Evolutionary conservation across 2,797 vertebrate species (phyloP).

Genomic region (Typhlichthys eigenmanni): DNA sequence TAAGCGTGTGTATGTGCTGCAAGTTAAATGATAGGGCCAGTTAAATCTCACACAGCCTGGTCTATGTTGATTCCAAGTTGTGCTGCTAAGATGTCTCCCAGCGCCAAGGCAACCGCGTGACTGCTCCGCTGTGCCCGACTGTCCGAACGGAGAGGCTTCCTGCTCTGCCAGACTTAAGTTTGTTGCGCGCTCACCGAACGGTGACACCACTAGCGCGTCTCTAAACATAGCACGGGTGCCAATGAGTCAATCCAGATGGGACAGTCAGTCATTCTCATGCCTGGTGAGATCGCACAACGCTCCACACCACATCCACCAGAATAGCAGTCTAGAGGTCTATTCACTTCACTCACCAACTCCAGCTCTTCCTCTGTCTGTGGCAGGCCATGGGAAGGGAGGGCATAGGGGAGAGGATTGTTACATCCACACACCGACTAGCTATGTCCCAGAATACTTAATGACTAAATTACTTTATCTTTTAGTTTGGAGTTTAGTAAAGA

Average conservation of each 20-base stretch:
- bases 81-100: neutral
- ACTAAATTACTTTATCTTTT: too few species aligned
- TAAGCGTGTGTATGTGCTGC: neutral
- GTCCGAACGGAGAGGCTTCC: neutral
- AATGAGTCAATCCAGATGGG: conserved; percentile 17
- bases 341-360: conserved; percentile 90
- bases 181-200: conserved; percentile 1
- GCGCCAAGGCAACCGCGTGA: conserved; percentile 38
- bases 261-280: conserved; percentile 56
- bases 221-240: neutral
- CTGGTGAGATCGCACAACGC: conserved; percentile 57
- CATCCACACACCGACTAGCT: conserved; percentile 27
- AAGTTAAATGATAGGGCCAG: neutral
- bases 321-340: conserved; percentile 61
- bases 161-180: conserved; percentile 20
- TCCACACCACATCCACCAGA: conserved; percentile 62
- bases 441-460: too few species aligned
- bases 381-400: conserved; percentile 33
- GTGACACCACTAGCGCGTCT: conserved; percentile 1
- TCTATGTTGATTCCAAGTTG: neutral
- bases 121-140: neutral
- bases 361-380: conserved; percentile 90
- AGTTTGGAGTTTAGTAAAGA: too few species aligned
- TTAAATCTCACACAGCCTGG: neutral
- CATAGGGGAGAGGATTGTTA: conserved; percentile 59